A percentile compares a stretch with the other conserved stretches of the same genome.
These are phyloP conservation scores for Hedya salicella DNA, from an alignment of 2,888 invertebrate genomes.

Conservation along the genomic window DNA sequence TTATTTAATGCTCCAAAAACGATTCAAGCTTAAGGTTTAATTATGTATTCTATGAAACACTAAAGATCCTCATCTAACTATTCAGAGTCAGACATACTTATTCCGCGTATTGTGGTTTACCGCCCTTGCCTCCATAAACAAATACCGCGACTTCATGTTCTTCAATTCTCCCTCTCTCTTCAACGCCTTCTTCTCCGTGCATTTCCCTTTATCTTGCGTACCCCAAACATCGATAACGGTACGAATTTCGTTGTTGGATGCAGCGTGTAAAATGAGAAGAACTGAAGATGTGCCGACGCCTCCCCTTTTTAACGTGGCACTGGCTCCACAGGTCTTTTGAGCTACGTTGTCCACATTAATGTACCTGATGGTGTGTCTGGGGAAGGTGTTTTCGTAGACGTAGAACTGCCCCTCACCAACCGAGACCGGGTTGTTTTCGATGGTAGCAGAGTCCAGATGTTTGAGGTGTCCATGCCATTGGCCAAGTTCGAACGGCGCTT, in stretches of 20 bases:
- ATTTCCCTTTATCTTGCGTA: conserved; percentile 24
- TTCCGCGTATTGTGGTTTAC: conserved; percentile 63
- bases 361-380: conserved; percentile 66
- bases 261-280: conserved; percentile 68
- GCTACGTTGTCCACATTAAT: conserved; percentile 74
- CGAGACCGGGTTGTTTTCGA: conserved; percentile 67
- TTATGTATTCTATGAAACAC: no score
- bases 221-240: conserved; percentile 78
- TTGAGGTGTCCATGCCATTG: conserved; percentile 60
- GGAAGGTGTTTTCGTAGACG: conserved; percentile 74
- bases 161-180: conserved; percentile 47
- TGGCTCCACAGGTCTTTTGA: conserved; percentile 69
- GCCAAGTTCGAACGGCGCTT: conserved; percentile 68
- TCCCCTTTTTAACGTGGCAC: conserved; percentile 63
- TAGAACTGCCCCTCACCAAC: conserved; percentile 70
- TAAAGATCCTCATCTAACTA: no score
- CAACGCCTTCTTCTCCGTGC: not conserved
- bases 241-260: conserved; percentile 67
- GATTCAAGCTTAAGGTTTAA: no score
- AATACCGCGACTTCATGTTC: conserved; percentile 58
- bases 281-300: conserved; percentile 65
- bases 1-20: no score
- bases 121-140: conserved; percentile 58
- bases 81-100: no score
- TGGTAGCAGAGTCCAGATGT: conserved; percentile 69